Percentiles rank a stretch among this genome's conserved stretches.
Evolutionary conservation across 2,888 invertebrate species (phyloP).

Genomic region (Gandaritis pyraliata): DNA sequence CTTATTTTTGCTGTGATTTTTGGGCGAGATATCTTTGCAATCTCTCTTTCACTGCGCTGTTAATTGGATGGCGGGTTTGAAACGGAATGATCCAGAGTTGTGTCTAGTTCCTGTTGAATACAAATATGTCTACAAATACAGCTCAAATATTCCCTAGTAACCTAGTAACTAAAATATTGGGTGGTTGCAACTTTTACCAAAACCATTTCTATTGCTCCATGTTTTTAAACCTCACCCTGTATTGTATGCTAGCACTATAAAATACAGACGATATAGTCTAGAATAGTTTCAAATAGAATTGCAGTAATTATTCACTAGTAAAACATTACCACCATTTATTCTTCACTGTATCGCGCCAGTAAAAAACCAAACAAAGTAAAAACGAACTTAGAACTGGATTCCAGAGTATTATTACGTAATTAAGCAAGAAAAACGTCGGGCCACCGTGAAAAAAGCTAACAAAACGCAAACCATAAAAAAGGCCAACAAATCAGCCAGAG

Average conservation of each 20-base stretch:
- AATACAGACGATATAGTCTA: neutral
- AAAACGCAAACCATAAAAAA: slow-evolving; percentile 53
- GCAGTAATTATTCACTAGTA: slow-evolving; percentile 31
- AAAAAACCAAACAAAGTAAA: slow-evolving; percentile 42
- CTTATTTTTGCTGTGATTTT: too few relatives aligned
- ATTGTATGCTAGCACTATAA: neutral
- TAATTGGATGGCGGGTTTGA: slow-evolving; percentile 22
- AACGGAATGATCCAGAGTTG: slow-evolving; percentile 15
- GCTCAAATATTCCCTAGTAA: neutral
- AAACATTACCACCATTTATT: slow-evolving; percentile 30
- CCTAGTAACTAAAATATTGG: neutral
- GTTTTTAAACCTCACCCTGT: neutral
- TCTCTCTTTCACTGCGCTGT: slow-evolving; percentile 1
- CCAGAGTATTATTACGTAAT: slow-evolving; percentile 66
- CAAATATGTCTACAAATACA: too few relatives aligned
- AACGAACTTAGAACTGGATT: slow-evolving; percentile 44
- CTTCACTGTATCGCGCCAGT: slow-evolving; percentile 25
- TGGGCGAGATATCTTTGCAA: too few relatives aligned
- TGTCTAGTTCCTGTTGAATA: too few relatives aligned
- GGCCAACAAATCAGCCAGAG: slow-evolving; percentile 70
- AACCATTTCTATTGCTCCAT: neutral
- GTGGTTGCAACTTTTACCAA: neutral
- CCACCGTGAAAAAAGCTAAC: slow-evolving; percentile 61
- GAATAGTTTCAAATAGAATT: slow-evolving; percentile 13
- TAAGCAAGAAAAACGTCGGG: slow-evolving; percentile 60